Base-by-base conservation (phyloP, 2,888 invertebrate genomes). In the Perdita meconis region DNA sequence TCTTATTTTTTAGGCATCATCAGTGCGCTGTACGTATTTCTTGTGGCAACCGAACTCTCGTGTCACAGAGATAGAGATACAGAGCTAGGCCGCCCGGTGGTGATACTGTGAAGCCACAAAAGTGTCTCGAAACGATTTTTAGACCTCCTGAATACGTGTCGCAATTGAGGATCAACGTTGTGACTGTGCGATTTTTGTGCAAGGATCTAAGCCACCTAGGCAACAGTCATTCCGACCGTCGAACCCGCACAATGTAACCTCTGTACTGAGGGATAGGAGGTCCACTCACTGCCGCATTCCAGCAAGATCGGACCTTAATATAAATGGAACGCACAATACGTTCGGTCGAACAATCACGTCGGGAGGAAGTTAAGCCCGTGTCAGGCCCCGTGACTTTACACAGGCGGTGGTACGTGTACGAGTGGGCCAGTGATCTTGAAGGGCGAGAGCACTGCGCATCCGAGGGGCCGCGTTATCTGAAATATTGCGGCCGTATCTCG, bases 401-500 rank as follows among this genome's bases (percentile, higher is more conserved):
- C 51, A 66, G 66, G 36, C 53, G 50, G 53, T 40, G 72, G 40
- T 53, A 53, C 56, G 71, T 60, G 56, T 53, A 57, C 53, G 70
- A 67, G 72, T 60, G 74, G 72, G 44, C 73, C 57, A n/a, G 79
- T 69, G 83, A 79, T 83, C 81, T 76, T 71, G 81, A 75, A 65
- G 75, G 64, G 74, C 50, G 60, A 71, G 51, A n/a, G n/a, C n/a
- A n/a, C 60, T 51, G 70, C 51, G 80, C 59, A 70, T 79, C 79
- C 69, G 75, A 79, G 80, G 50, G 77, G 70, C 69, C 69, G 80
- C 66, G 81, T 83, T 86, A 87, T 87, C 87, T 87, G 82, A 87
- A 87, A 86, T 88, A 86, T 86, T 81, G 83, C 86, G 78, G 80
- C 75, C 77, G 82, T 84, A 84, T 84, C 84, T 84, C 81, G 82